Evolutionary conservation across 2,888 invertebrate genomes (phyloP).

Genomic region (Aelia acuminata): DNA sequence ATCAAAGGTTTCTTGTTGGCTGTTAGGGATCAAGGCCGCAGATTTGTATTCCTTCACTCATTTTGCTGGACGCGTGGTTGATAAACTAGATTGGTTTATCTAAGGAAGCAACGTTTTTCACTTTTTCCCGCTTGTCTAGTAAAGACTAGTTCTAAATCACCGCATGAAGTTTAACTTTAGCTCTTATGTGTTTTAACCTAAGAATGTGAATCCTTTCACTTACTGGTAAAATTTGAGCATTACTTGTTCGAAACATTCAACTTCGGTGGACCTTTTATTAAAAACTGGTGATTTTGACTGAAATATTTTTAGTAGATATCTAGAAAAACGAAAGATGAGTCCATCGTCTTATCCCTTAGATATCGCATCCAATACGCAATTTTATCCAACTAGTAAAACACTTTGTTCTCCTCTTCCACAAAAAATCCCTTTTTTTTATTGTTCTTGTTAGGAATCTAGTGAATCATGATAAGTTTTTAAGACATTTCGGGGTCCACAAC

Average conservation of each 20-base stretch:
- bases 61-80: not conserved
- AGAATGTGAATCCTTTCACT: not conserved
- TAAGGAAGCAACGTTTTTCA: not conserved
- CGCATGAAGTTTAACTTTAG: not conserved
- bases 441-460: no score
- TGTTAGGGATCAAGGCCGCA: not conserved
- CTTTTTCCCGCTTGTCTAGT: not conserved
- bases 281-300: no score
- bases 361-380: no score
- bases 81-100: conserved; percentile 8
- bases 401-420: no score
- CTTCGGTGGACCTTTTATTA: no score
- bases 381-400: no score
- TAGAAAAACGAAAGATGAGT: no score
- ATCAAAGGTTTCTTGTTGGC: not conserved
- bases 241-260: not conserved
- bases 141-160: not conserved
- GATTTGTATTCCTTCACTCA: not conserved
- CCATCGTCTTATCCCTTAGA: no score
- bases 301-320: no score
- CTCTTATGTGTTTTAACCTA: not conserved
- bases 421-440: no score
- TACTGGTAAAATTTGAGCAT: not conserved
- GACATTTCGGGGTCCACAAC: no score
- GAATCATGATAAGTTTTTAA: no score